These are phyloP conservation scores for Pseudopleuronectes americanus DNA, from an alignment of 2,797 vertebrate species.

Conservation along the genomic window DNA sequence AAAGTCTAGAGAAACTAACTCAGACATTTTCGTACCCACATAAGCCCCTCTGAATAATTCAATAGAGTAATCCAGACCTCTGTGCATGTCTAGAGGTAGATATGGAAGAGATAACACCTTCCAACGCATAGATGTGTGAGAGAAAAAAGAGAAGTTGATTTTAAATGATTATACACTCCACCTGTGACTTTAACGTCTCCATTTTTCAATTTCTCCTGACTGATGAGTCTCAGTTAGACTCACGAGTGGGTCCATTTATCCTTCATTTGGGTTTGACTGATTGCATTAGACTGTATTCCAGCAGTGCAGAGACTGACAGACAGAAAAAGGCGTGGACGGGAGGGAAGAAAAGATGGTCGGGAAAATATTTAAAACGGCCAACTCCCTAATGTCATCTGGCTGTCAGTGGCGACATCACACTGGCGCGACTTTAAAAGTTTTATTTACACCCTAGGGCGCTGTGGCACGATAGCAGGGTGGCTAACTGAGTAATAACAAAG, in stretches of 20 bases:
- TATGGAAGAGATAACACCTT: too few species aligned
- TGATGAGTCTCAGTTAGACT: constrained; percentile 54
- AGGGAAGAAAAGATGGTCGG: background rate
- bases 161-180: constrained; percentile 13
- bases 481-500: constrained; percentile 57
- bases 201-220: constrained; percentile 44
- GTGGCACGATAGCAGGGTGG: constrained; percentile 21
- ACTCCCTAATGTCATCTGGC: constrained; percentile 36
- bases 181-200: constrained; percentile 25
- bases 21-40: too few species aligned
- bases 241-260: constrained; percentile 62
- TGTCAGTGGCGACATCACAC: constrained; percentile 8
- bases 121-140: too few species aligned
- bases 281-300: constrained; percentile 32
- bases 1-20: too few species aligned
- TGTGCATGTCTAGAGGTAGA: too few species aligned
- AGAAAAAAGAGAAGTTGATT: too few species aligned
- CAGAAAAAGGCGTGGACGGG: background rate
- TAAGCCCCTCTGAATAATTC: too few species aligned
- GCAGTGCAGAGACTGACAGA: constrained; percentile 29
- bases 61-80: too few species aligned
- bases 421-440: constrained; percentile 22
- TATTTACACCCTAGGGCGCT: constrained; percentile 30
- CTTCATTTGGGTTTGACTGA: constrained; percentile 59
- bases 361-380: constrained; percentile 22